Evolutionary conservation across 2,797 vertebrate species (phyloP).

Genomic region (Anas acuta): DNA sequence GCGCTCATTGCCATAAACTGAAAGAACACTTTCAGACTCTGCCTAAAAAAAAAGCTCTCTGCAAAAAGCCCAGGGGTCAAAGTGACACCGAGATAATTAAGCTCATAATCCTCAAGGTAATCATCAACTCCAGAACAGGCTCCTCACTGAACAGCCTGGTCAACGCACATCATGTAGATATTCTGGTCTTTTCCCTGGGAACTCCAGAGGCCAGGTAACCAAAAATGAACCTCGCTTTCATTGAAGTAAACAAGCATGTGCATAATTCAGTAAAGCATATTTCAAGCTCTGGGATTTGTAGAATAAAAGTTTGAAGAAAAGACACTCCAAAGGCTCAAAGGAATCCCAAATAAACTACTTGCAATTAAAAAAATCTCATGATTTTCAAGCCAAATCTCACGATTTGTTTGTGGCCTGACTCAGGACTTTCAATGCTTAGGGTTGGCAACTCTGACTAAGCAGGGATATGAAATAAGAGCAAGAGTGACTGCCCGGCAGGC

Average conservation of each 20-base stretch:
- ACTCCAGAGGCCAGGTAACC: slow-evolving; percentile 19
- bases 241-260: slow-evolving; percentile 4
- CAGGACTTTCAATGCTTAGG: slow-evolving; percentile 56
- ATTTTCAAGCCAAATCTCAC: slow-evolving; percentile 62
- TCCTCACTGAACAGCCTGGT: neutral
- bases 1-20: neutral
- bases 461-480: slow-evolving; percentile 62
- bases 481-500: slow-evolving; percentile 57
- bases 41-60: neutral
- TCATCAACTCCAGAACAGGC: neutral
- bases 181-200: neutral
- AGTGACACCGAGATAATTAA: neutral
- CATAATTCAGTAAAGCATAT: neutral
- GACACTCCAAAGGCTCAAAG: neutral
- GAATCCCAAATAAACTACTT: slow-evolving; percentile 40
- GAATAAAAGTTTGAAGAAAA: neutral
- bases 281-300: neutral
- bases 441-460: slow-evolving; percentile 68
- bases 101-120: neutral
- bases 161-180: neutral
- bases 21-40: neutral
- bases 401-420: slow-evolving; percentile 66
- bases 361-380: slow-evolving; percentile 50
- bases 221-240: neutral
- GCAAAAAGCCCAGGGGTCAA: neutral